Conservation (phyloP, 2,888 invertebrate species). For the Adelphocoris suturalis region DNA sequence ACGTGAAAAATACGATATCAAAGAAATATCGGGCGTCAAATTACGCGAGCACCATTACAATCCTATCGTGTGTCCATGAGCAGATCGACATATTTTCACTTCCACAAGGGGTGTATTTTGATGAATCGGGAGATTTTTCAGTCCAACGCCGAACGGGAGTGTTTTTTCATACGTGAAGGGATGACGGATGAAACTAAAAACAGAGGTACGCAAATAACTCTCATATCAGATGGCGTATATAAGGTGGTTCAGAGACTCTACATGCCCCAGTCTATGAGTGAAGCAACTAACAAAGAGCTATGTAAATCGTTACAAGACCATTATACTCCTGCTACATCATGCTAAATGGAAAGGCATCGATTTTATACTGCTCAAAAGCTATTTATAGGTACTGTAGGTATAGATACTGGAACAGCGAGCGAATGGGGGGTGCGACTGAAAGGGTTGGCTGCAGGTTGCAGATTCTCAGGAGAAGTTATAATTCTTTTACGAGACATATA, state of each 20-base stretch:
- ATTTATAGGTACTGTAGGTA: no score
- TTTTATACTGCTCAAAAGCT: conserved; percentile 15
- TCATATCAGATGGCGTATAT: conserved; percentile 37
- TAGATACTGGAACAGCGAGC: not conserved
- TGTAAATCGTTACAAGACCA: not conserved
- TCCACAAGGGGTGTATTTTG: not conserved
- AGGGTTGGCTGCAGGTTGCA: not conserved
- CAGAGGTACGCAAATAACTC: not conserved
- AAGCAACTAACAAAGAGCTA: not conserved
- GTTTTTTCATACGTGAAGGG: conserved; percentile 1
- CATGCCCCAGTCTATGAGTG: not conserved
- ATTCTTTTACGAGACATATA: not conserved
- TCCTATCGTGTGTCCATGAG: no score
- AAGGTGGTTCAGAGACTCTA: not conserved
- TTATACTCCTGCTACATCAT: conserved; percentile 22
- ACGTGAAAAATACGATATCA: not conserved
- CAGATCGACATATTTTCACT: not conserved
- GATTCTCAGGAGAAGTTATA: not conserved
- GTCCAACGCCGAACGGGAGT: not conserved
- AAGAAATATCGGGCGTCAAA: not conserved
- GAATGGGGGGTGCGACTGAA: conserved; percentile 41
- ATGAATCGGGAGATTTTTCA: conserved; percentile 19
- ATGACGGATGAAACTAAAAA: not conserved
- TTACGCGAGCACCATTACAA: no score
- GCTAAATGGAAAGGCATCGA: conserved; percentile 14